Evolutionary conservation across 1,140 invertebrate species (phyloP), one percentile per base, ranked within the genome.

Genomic region (Stratiolaelaps scimitus): DNA sequence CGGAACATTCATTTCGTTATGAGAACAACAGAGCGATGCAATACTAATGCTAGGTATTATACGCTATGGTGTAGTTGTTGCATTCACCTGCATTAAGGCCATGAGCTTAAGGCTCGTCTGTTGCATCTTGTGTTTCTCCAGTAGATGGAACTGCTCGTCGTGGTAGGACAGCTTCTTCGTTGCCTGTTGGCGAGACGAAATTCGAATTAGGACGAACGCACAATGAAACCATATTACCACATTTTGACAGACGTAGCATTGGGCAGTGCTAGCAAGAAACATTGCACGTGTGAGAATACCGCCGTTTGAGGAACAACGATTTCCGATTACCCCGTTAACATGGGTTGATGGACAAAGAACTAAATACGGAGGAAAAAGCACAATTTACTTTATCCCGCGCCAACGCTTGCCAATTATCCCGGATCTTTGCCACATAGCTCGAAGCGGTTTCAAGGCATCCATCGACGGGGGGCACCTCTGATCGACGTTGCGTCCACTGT

Each of bases 401-500:
- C 56, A 92, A 79, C 80, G 91, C 87, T 76, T 92, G 89, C 89
- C 90, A 93, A 0, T 88, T 89, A 71, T 92, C 89, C 43, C 88
- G 78, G 67, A 92, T 76, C 67, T 87, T 81, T 70, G 86, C 83
- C 0, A 88, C 85, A 60, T 87, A 80, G 34, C 86, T 76, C 67
- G 83, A 77, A 1, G 86, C 85, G 71, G 83, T 82, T 65, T 83
- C 81, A 65, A 84, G 82, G 20, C 86, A 81, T 68, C 83, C 79
- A 19, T 80, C 81, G 29, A 76, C 72, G n/a, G 70, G 69, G 56
- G 79, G 79, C 66, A 85, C 80, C 44, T 79, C 79, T 65, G 80
- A 76, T 68, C 83, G 83, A n/a, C 82, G 81, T 30, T 80, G 80
- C 20, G 83, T 78, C 87, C 87, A 90, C 76, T 87, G 85, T 28